Evolutionary conservation across 2,113 vertebrate genomes (phyloP), one percentile per base, ranked within the genome.

Genomic region (Pachypanchax playfairii): DNA sequence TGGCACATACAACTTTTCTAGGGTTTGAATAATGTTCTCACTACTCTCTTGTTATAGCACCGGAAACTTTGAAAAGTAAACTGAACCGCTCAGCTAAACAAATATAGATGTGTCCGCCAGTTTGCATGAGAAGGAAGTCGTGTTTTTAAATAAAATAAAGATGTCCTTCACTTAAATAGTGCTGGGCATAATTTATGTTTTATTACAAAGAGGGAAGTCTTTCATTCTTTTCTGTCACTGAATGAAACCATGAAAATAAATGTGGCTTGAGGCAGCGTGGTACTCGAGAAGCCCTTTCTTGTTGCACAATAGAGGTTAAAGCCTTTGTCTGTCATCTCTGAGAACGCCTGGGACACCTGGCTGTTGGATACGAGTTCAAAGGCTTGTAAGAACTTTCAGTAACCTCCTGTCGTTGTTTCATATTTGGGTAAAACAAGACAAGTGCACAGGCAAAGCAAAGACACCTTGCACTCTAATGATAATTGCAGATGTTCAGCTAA

Each of bases 391-490:
- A 73, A 50, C 62, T 66, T 80, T 77, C 52, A 31, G 54, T 65
- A 56, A 60, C 53, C 73, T 70, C 59, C 57, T 73, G 74, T 56
- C 75, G 52, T 48, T 48, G 35, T 50, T 69, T 64, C 20, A 50
- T 62, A 61, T 57, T 42, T 3, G 31, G 26, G 46, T 44, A 63
- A 73, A 82, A 54, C 77, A 48, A 75, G 68, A 66, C 75, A 85
- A 87, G 84, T 87, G 83, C 82, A 70, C 55, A 5, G 26, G 9
- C 28, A 65, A 54, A 65, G 57, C 36, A 33, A 51, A 80, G 67
- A 85, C 85, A 89, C 88, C 84, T 89, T 87, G 81, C 82, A 43
- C 33, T 56, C 62, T 21, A 71, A 86, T 70, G 78, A 72, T 66
- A 76, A 73, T 48, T 33, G 57, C 87, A 84, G 80, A 64, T 38